Conservation (phyloP, 2,113 vertebrate genomes). For the Myotis davidii region DNA sequence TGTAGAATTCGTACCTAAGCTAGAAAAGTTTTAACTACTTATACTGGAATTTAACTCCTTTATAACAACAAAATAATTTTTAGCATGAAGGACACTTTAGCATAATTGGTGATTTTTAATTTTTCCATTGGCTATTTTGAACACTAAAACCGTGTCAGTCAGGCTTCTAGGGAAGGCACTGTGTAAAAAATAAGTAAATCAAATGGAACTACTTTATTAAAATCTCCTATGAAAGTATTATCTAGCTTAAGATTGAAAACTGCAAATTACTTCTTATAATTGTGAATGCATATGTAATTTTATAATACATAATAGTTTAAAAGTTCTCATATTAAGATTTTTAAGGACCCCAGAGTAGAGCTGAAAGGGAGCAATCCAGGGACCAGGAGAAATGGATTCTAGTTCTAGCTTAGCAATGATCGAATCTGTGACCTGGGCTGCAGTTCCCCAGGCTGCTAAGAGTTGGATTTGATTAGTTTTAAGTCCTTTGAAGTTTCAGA, state of each 20-base stretch:
- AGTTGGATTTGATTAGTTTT: not conserved
- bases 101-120: slow-evolving; percentile 1
- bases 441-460: not conserved
- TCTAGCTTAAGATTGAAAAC: slow-evolving; percentile 4
- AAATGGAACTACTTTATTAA: not conserved
- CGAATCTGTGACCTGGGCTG: not conserved
- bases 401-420: not conserved
- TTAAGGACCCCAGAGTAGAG: not conserved
- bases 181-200: not conserved
- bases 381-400: not conserved
- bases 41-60: slow-evolving; percentile 37
- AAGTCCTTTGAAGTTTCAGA: slow-evolving; percentile 9
- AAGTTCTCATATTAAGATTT: slow-evolving; percentile 23
- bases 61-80: slow-evolving; percentile 58
- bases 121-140: slow-evolving; percentile 37
- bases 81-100: slow-evolving; percentile 54
- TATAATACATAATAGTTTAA: not conserved
- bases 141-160: not conserved
- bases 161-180: not conserved
- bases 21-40: slow-evolving; percentile 45
- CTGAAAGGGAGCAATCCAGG: not conserved
- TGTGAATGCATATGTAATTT: not conserved
- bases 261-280: not conserved
- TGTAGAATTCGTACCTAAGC: slow-evolving; percentile 55
- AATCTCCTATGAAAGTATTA: not conserved